Conservation (phyloP, 2,888 invertebrate genomes). For the Noctua fimbriata region DNA sequence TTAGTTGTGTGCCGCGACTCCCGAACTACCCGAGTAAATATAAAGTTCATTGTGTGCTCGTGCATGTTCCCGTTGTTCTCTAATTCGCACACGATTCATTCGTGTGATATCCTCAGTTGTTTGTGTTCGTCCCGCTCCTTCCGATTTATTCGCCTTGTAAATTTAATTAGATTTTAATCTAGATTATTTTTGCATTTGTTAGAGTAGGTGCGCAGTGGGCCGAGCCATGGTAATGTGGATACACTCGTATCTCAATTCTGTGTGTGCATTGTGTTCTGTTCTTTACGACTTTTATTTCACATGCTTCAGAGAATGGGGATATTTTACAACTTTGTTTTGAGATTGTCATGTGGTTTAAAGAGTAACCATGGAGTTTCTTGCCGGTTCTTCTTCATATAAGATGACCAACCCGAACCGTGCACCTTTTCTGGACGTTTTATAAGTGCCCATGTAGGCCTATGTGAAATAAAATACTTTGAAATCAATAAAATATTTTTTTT, state of each 20-base stretch:
- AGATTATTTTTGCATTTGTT: constrained; percentile 42
- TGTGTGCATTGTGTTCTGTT: constrained; percentile 26
- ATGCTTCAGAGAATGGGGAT: background rate
- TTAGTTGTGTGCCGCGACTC: background rate
- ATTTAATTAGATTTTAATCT: constrained; percentile 59
- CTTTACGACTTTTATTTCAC: constrained; percentile 35
- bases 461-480: background rate
- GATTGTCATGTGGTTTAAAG: background rate
- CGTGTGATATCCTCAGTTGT: constrained; percentile 37
- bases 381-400: too few relatives aligned
- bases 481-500: background rate
- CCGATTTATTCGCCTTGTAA: constrained; percentile 45
- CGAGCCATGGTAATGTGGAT: background rate
- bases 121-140: constrained; percentile 27
- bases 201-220: constrained; percentile 4
- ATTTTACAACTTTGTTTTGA: constrained; percentile 10
- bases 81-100: constrained; percentile 24
- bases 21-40: background rate
- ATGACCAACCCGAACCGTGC: too few relatives aligned
- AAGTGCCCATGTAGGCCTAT: too few relatives aligned
- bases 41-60: constrained; percentile 12
- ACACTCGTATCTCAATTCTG: constrained; percentile 10
- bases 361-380: background rate
- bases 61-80: constrained; percentile 10
- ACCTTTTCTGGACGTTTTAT: too few relatives aligned